A percentile compares a stretch with the other conserved stretches of the same genome.
phyloP scores from a whole-genome alignment of 2,113 vertebrate species.

The Myrmecophaga tridactyla region DNA sequence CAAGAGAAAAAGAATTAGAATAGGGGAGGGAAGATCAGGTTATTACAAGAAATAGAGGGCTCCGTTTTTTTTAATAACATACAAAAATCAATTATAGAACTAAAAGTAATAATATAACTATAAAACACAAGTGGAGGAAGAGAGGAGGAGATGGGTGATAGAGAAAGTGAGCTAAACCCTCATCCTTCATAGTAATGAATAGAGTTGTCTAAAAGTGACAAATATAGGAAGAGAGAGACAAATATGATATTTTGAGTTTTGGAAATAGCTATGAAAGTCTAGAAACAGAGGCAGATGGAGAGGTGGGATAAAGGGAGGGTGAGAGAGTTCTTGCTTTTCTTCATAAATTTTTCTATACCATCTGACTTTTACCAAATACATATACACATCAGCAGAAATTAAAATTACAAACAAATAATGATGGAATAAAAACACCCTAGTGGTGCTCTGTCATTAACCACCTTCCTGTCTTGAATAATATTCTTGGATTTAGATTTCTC shows the following conservation, averaged over 20 bases:
- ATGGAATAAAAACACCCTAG: neutral
- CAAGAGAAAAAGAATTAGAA: neutral
- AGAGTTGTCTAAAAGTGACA: neutral
- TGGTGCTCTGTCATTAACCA: neutral
- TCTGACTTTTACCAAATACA: neutral
- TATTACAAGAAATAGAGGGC: neutral
- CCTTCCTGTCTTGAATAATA: neutral
- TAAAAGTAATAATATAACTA: neutral
- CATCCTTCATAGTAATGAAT: neutral
- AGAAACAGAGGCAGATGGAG: neutral
- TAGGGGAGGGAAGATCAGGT: neutral
- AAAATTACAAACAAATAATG: slow-evolving; percentile 45
- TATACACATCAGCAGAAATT: neutral
- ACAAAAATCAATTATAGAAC: neutral
- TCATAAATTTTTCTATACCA: neutral
- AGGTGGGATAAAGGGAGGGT: neutral
- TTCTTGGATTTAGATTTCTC: slow-evolving; percentile 25
- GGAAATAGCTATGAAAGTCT: neutral
- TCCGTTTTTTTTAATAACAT: neutral
- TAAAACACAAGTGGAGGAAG: neutral
- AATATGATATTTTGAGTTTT: neutral
- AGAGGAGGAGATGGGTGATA: neutral
- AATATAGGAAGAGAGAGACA: neutral
- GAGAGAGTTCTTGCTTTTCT: neutral
- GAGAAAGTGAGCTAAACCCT: neutral